Conservation (phyloP, 2,888 invertebrate genomes). For the Dicranocentrus wangi region DNA sequence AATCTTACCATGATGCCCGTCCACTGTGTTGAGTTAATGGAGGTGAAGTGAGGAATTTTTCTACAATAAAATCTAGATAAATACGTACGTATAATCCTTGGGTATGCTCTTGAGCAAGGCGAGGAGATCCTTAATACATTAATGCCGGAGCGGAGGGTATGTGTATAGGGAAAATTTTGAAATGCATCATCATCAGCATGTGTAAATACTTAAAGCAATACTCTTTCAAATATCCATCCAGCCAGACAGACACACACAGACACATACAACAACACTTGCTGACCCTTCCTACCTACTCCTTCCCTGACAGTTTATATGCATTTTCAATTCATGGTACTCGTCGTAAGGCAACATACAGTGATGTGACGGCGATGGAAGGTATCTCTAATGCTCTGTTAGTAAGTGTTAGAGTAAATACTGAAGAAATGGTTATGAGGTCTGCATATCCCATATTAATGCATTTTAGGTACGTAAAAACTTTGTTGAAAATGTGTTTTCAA, state of each 20-base stretch:
- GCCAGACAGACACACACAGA: conserved; percentile 10
- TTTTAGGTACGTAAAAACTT: conserved; percentile 9
- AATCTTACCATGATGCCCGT: neutral
- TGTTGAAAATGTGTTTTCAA: conserved; percentile 15
- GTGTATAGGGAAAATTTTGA: neutral
- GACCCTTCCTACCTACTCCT: neutral
- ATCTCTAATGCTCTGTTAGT: neutral
- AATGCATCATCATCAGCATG: neutral
- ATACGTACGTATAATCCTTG: neutral
- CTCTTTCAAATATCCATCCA: neutral
- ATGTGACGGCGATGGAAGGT: conserved; percentile 18
- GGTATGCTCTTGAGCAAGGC: neutral
- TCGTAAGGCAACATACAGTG: neutral
- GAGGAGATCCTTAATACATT: neutral
- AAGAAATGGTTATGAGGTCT: conserved; percentile 15
- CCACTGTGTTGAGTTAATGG: conserved; percentile 17
- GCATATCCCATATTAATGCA: neutral
- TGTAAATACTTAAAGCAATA: neutral
- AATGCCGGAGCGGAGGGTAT: neutral
- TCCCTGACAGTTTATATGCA: neutral
- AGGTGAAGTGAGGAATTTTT: conserved; percentile 19
- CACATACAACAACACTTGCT: conserved; percentile 1
- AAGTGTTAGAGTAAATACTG: neutral
- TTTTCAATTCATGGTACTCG: conserved; percentile 6
- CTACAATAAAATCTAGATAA: conserved; percentile 2